Percentiles rank a stretch among this genome's conserved stretches.
phyloP scores from a whole-genome alignment of 23 tunicate genomes.

The Clavelina lepadiformis region DNA sequence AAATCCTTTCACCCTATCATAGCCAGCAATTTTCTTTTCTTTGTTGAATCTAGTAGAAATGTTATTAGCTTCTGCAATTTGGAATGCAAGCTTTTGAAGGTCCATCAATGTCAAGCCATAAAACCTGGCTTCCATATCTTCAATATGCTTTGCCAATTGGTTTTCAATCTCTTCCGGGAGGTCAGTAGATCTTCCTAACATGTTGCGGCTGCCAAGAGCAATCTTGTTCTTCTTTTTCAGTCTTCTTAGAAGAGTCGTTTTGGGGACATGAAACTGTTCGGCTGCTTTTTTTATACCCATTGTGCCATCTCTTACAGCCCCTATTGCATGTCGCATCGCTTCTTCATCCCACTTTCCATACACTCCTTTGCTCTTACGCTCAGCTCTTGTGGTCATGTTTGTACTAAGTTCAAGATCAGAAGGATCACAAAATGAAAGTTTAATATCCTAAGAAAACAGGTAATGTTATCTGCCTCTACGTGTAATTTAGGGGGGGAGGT shows the following conservation, averaged over 20 bases:
- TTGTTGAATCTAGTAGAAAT: slow-evolving; percentile 8
- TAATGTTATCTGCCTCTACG: no score
- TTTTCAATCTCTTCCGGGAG: slow-evolving; percentile 3
- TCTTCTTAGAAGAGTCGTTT: slow-evolving; percentile 3
- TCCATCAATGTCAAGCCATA: slow-evolving; percentile 3
- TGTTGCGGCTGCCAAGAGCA: background rate
- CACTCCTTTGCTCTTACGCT: slow-evolving; percentile 7
- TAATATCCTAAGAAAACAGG: no score
- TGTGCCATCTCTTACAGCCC: background rate
- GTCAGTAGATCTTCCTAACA: background rate
- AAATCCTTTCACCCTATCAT: slow-evolving; percentile 6
- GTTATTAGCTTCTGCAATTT: slow-evolving; percentile 17
- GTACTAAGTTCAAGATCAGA: background rate
- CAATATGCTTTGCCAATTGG: slow-evolving; percentile 3
- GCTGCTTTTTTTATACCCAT: slow-evolving; percentile 9
- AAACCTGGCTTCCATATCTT: slow-evolving; percentile 18
- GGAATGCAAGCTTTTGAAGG: slow-evolving; percentile 5
- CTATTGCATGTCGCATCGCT: slow-evolving; percentile 6
- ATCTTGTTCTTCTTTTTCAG: background rate
- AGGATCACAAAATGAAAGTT: no score
- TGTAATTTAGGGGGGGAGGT: no score
- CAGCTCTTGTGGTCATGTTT: slow-evolving; percentile 7
- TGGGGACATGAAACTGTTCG: slow-evolving; percentile 15
- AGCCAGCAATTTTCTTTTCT: slow-evolving; percentile 14
- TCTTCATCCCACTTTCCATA: background rate